These are phyloP conservation scores for Pristionchus arcanus DNA, from an alignment of 2,888 invertebrate species.

Conservation along the genomic window DNA sequence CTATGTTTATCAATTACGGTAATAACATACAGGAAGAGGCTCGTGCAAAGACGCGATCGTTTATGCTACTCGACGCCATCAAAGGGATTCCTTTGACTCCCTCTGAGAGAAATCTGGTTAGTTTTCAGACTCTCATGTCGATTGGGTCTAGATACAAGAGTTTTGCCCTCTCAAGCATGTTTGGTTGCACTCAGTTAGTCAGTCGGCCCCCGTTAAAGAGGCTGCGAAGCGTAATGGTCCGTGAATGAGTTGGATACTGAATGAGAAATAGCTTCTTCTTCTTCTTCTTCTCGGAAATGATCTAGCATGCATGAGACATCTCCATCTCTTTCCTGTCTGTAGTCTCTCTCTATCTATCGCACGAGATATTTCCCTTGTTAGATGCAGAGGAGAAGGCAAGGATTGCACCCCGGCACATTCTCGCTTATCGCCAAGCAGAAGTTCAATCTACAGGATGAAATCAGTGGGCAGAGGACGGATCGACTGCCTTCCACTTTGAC, in stretches of 20 bases:
- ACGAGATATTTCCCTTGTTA: neutral
- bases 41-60: no score
- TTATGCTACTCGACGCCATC: no score
- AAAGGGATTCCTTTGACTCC: no score
- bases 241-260: conserved; percentile 26
- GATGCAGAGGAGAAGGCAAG: neutral
- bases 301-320: conserved; percentile 35
- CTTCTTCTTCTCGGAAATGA: conserved; percentile 28
- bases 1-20: no score
- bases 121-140: no score
- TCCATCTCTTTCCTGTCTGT: neutral
- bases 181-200: neutral
- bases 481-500: neutral
- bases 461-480: no score
- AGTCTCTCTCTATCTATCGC: neutral
- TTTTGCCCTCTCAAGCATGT: neutral
- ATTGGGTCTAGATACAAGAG: no score
- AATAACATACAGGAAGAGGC: no score
- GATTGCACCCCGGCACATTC: no score
- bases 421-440: no score
- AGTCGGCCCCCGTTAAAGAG: neutral
- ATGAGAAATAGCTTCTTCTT: neutral
- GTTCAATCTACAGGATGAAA: no score
- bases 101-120: no score
- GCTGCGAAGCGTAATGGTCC: conserved; percentile 3